Percentiles rank a stretch among this genome's conserved stretches.
These are phyloP conservation scores for Daphoenositta chrysoptera DNA, from an alignment of 2,113 vertebrate species.

Conservation along the genomic window DNA sequence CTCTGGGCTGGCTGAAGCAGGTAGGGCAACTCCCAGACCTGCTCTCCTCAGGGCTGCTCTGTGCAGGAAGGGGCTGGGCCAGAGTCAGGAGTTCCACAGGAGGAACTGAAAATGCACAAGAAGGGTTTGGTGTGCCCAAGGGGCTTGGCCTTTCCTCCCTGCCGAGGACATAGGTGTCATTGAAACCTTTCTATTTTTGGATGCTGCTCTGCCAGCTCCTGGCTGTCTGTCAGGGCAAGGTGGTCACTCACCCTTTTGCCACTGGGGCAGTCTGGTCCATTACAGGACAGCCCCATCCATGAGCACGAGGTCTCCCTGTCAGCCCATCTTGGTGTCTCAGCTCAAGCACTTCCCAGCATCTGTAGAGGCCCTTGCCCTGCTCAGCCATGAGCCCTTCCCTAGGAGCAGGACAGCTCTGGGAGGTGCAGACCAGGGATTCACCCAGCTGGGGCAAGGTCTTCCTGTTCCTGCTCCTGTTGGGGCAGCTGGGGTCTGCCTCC, in stretches of 20 bases:
- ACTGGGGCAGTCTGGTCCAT: not conserved
- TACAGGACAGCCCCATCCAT: not conserved
- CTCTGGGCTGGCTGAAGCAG: not conserved
- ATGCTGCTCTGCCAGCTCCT: not conserved
- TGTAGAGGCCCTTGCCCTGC: not conserved
- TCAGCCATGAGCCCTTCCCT: not conserved
- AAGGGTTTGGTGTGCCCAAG: not conserved
- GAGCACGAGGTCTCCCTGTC: not conserved
- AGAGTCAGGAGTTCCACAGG: not conserved
- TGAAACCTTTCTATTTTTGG: slow-evolving; percentile 10
- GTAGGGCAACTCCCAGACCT: not conserved
- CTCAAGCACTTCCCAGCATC: not conserved
- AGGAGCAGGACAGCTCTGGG: not conserved
- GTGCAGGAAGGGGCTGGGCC: not conserved
- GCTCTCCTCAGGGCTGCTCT: not conserved
- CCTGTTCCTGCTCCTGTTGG: not conserved
- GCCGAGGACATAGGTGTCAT: not conserved
- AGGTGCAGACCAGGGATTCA: not conserved
- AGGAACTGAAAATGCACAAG: not conserved
- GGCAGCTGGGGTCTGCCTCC: not conserved
- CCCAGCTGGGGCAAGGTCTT: not conserved
- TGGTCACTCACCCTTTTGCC: not conserved
- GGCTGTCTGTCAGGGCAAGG: not conserved
- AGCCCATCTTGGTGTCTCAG: not conserved
- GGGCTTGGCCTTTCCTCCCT: not conserved